These are phyloP conservation scores for Ceyx cyanopectus DNA, from an alignment of 2,113 vertebrate species.

Conservation along the genomic window DNA sequence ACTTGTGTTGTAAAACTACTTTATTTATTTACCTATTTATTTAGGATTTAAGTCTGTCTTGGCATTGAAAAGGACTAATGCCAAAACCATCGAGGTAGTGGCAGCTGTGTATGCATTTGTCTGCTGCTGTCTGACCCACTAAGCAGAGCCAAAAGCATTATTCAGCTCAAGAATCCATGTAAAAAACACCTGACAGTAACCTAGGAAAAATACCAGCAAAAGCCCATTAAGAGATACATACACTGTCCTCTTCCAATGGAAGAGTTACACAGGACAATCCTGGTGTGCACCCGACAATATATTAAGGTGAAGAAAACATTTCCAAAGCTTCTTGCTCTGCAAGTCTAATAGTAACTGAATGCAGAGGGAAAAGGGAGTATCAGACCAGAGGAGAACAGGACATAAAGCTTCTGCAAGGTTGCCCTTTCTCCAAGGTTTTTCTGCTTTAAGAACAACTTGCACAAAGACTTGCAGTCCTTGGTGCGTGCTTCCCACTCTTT, in stretches of 20 bases:
- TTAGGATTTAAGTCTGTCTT: background rate
- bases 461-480: background rate
- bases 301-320: background rate
- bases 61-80: background rate
- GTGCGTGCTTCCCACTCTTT: background rate
- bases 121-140: rapidly evolving
- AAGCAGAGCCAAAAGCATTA: background rate
- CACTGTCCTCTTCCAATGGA: background rate
- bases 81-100: background rate
- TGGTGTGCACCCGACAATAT: background rate
- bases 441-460: background rate
- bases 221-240: background rate
- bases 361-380: background rate
- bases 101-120: background rate
- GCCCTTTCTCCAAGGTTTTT: background rate
- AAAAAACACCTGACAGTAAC: background rate
- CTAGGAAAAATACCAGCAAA: background rate
- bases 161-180: background rate
- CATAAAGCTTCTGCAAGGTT: background rate
- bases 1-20: background rate
- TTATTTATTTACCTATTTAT: background rate
- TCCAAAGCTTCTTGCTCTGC: background rate
- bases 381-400: background rate
- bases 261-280: background rate
- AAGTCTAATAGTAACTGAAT: background rate